Evolutionary conservation across 2,888 invertebrate genomes (phyloP).

Genomic region (Papilio protenor): DNA sequence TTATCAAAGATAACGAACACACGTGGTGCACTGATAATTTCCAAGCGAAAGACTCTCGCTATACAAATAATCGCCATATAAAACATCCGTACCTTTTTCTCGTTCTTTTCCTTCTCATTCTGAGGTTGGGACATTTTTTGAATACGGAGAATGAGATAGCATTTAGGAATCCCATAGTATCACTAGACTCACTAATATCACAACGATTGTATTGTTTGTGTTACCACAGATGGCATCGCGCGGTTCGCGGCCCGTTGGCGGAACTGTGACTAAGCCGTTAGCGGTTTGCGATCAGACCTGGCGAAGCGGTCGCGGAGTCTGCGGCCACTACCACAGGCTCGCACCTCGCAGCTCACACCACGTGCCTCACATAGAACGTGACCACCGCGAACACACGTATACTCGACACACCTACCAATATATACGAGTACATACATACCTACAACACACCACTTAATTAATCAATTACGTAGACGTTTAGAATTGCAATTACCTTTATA

Average conservation of each 20-base stretch:
- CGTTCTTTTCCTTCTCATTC: slow-evolving; percentile 60
- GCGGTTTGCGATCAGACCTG: slow-evolving; percentile 48
- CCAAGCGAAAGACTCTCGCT: slow-evolving; percentile 1
- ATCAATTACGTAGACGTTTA: slow-evolving; percentile 7
- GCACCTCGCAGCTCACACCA: slow-evolving; percentile 32
- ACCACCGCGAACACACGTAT: slow-evolving; percentile 15
- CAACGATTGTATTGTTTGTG: slow-evolving; percentile 46
- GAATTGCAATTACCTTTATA: slow-evolving; percentile 8
- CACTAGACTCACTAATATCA: slow-evolving; percentile 52
- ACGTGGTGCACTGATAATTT: slow-evolving; percentile 45
- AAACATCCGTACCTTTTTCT: slow-evolving; percentile 60
- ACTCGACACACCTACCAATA: slow-evolving; percentile 11
- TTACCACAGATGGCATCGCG: slow-evolving; percentile 48
- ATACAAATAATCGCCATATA: slow-evolving; percentile 14
- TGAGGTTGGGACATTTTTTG: slow-evolving; percentile 75
- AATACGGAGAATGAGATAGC: slow-evolving; percentile 74
- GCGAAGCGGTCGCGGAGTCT: slow-evolving; percentile 45
- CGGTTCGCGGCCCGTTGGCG: slow-evolving; percentile 48
- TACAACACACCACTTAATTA: slow-evolving; percentile 1
- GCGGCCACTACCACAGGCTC: slow-evolving; percentile 45
- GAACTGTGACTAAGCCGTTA: slow-evolving; percentile 52
- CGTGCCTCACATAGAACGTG: slow-evolving; percentile 44
- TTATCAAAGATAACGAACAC: slow-evolving; percentile 47
- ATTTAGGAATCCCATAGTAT: slow-evolving; percentile 72
- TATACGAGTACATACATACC: background rate